phyloP scores from a whole-genome alignment of 2,113 vertebrate genomes.

The Otis tarda region DNA sequence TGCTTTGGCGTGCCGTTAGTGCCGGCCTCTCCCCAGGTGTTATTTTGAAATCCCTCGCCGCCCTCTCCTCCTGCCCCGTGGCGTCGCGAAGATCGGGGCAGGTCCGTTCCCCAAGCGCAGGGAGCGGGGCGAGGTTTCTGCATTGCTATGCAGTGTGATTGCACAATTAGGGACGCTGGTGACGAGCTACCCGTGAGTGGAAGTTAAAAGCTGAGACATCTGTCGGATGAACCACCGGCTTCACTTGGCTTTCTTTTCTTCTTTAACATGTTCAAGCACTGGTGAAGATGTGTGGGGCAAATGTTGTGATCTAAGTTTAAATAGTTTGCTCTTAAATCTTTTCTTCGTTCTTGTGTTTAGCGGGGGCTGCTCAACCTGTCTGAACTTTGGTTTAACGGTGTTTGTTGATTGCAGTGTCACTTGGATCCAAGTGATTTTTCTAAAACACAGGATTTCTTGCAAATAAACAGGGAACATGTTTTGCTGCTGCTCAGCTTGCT shows the following conservation, averaged over 20 bases:
- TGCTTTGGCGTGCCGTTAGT: fast-evolving
- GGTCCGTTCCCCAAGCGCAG: not conserved
- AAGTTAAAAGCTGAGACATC: not conserved
- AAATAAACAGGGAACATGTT: not conserved
- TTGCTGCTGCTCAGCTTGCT: not conserved
- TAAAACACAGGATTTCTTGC: not conserved
- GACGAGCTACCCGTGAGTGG: not conserved
- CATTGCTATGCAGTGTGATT: slow-evolving; percentile 36
- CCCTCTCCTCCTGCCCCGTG: not conserved
- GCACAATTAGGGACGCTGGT: slow-evolving; percentile 25
- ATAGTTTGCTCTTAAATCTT: not conserved
- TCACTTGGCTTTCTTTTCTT: not conserved
- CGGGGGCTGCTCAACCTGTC: not conserved
- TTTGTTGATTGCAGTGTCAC: not conserved
- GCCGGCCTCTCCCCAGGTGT: not conserved
- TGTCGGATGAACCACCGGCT: not conserved
- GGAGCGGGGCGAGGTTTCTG: not conserved
- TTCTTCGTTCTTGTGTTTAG: fast-evolving
- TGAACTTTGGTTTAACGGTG: not conserved
- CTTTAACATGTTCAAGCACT: not conserved
- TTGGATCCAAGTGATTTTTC: not conserved
- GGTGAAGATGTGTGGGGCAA: not conserved
- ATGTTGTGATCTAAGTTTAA: not conserved
- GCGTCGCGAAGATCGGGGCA: fast-evolving
- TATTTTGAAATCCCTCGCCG: not conserved